phyloP scores from a whole-genome alignment of 1,140 invertebrate genomes.

The Macrosteles quadrilineatus region DNA sequence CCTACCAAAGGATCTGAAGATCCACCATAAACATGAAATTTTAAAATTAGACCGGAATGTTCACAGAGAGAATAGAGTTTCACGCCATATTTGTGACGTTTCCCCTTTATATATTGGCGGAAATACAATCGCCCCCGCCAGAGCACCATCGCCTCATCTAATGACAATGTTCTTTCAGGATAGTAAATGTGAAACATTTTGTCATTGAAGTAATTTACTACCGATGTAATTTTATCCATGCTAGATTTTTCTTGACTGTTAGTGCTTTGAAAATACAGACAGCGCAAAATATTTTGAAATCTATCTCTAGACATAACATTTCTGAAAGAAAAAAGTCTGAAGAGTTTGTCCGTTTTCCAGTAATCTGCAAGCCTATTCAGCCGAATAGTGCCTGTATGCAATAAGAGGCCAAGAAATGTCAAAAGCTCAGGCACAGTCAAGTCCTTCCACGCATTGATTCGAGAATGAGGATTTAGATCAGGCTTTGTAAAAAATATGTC shows the following conservation, averaged over 20 bases:
- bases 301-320: conserved; percentile 44
- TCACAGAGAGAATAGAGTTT: conserved; percentile 45
- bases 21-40: conserved; percentile 30
- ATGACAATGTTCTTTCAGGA: not conserved
- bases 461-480: conserved; percentile 9
- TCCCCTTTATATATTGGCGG: conserved; percentile 45
- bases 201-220: not conserved
- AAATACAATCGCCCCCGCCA: conserved; percentile 47
- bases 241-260: not conserved
- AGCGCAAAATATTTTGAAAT: conserved; percentile 45
- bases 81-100: conserved; percentile 46
- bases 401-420: conserved; percentile 46
- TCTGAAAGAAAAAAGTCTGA: conserved; percentile 40
- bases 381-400: conserved; percentile 46
- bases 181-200: not conserved
- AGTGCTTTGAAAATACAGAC: conserved; percentile 39
- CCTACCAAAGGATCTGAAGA: conserved; percentile 12
- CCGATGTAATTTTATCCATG: not conserved
- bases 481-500: conserved; percentile 17
- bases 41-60: conserved; percentile 29
- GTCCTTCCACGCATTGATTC: conserved; percentile 41
- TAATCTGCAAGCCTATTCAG: conserved; percentile 44
- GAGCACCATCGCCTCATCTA: conserved; percentile 43
- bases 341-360: conserved; percentile 44
- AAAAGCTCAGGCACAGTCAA: conserved; percentile 41